phyloP scores from a whole-genome alignment of 2,113 vertebrate genomes.

The Datnioides undecimradiatus region DNA sequence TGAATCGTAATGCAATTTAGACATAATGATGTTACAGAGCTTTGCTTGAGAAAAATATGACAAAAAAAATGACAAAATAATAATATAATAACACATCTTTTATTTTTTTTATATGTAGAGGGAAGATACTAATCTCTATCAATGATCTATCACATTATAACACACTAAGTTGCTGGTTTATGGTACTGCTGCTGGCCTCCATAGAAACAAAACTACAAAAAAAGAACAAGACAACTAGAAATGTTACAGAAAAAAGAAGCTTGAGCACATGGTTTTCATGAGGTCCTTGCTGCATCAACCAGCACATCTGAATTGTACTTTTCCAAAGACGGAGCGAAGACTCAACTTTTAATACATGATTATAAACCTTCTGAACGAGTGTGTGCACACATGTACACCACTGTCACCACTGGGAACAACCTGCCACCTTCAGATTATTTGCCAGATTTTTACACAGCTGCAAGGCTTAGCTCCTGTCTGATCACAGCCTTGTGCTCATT shows the following conservation, averaged over 20 bases:
- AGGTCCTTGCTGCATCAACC: neutral
- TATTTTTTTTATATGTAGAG: no score
- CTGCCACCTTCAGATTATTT: neutral
- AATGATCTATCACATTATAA: neutral
- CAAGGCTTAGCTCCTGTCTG: conserved; percentile 10
- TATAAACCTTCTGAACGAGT: neutral
- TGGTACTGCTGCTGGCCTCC: neutral
- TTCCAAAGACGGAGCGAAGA: neutral
- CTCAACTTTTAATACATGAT: neutral
- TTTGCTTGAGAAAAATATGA: no score
- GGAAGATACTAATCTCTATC: neutral
- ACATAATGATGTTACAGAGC: no score
- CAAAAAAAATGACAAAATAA: no score
- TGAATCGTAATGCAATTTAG: no score
- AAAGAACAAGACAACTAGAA: no score
- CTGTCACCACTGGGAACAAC: conserved; percentile 12
- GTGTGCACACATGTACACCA: neutral
- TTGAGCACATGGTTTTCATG: neutral
- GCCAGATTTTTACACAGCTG: conserved; percentile 35
- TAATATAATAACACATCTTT: no score
- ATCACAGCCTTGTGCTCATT: conserved; percentile 10
- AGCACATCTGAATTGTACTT: neutral
- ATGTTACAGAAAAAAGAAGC: neutral
- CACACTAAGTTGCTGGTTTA: neutral
- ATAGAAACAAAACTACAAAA: neutral